Evolutionary conservation across 2,888 invertebrate species (phyloP), one percentile per base, ranked within the genome.

Genomic region (Pasiphila rectangulata): DNA sequence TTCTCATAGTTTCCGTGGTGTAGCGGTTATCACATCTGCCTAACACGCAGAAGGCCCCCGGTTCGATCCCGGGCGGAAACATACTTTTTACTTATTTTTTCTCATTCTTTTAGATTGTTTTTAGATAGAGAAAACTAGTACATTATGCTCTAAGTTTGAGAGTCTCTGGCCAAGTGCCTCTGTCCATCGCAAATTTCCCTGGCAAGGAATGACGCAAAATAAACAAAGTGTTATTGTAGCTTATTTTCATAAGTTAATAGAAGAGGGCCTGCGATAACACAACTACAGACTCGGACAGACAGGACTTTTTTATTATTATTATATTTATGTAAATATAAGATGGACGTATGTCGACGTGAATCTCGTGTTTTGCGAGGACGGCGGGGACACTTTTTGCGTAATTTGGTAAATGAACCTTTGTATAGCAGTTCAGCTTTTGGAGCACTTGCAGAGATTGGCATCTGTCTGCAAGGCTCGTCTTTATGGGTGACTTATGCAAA

Each of bases 21-120:
- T 94, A 94, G 94, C 93, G 94, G 94, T 94, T 94, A 94, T 94
- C 94, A 94, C 94, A 94, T 94, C 94, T 94, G 94, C 94, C 93
- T 94, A 94, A 94, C 94, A 94, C 94, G 94, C 94, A 94, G 94
- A 94, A 94, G 94, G 94, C 92, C 94, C 93, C 94, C 93, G 93
- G 94, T 94, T 94, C 94, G 93, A 94, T 93, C 93, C 93, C 93
- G 93, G 93, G 93, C 93, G 93, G 91, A 93, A 94, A 93, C 93
- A 93, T 66, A 64, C 4, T 35, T 63, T 68, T 62, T 58, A 38
- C 4, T 9, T 4, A 15, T 9, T 9, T 3, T 7, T 27, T 32
- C 5, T 19, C 4, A 32, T 17, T 32, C 10, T 24, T 9, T 24
- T 27, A 13, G 10, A 20, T 21, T 34, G 19, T 20, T 35, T n/a